phyloP scores from a whole-genome alignment of 2,888 invertebrate species.

The Tenthredo distinguenda region DNA sequence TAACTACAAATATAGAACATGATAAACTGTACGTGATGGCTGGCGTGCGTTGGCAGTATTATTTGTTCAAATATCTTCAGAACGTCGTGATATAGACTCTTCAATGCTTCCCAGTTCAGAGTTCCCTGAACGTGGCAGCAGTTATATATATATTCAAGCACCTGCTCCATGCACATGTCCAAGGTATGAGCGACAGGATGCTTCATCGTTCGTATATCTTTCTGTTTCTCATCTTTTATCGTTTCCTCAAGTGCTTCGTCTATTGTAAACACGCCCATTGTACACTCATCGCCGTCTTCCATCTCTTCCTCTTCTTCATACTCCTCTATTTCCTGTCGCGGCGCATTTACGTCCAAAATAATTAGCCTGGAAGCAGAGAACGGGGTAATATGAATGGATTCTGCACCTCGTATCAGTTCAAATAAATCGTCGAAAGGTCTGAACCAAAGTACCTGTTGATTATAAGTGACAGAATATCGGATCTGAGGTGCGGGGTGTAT shows the following conservation, averaged over 20 bases:
- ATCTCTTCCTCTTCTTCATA: constrained; percentile 78
- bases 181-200: constrained; percentile 84
- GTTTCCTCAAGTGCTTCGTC: constrained; percentile 78
- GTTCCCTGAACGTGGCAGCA: constrained; percentile 79
- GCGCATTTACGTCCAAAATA: constrained; percentile 87
- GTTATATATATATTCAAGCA: constrained; percentile 85
- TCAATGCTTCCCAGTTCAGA: constrained; percentile 77
- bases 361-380: constrained; percentile 81
- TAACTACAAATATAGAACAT: constrained; percentile 88
- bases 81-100: constrained; percentile 81
- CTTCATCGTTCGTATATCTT: constrained; percentile 71
- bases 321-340: constrained; percentile 80
- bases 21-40: constrained; percentile 88
- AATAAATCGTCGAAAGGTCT: not conserved
- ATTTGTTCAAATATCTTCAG: constrained; percentile 88
- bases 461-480: constrained; percentile 86
- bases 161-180: constrained; percentile 88
- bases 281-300: constrained; percentile 78
- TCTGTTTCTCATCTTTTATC: constrained; percentile 70
- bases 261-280: constrained; percentile 66
- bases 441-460: constrained; percentile 84
- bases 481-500: constrained; percentile 86
- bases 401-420: not conserved
- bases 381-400: not conserved
- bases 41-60: constrained; percentile 91